Evolutionary conservation across 2,888 invertebrate genomes (phyloP).

Genomic region (Rhamnusium bicolor): DNA sequence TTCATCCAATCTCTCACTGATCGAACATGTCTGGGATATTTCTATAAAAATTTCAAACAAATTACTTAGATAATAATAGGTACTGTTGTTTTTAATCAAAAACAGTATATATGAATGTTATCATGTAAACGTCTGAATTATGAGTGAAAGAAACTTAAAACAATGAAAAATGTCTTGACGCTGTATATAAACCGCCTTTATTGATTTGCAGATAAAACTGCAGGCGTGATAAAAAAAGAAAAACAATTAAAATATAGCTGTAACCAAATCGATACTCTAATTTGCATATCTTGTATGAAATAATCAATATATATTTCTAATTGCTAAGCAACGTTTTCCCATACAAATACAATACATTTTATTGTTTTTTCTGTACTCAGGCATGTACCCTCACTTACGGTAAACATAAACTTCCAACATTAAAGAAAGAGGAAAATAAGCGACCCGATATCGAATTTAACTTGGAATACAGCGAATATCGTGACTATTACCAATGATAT

Average conservation of each 20-base stretch:
- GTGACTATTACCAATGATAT: constrained; percentile 69
- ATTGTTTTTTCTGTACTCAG: constrained; percentile 31
- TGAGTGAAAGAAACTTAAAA: no score
- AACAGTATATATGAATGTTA: no score
- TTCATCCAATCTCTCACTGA: no score
- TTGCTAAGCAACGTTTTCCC: constrained; percentile 68
- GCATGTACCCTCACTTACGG: neutral
- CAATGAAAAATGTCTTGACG: no score
- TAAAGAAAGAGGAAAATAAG: constrained; percentile 30
- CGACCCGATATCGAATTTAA: constrained; percentile 29
- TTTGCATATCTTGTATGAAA: constrained; percentile 64
- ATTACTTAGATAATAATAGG: no score
- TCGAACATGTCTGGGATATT: no score
- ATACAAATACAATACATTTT: constrained; percentile 64
- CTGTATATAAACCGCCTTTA: neutral
- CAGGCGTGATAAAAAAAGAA: constrained; percentile 35
- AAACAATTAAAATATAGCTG: constrained; percentile 50
- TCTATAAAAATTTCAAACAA: no score
- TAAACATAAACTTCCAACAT: neutral
- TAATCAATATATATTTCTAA: constrained; percentile 66
- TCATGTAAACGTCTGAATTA: no score
- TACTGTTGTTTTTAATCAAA: no score
- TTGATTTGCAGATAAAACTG: constrained; percentile 40
- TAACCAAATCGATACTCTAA: constrained; percentile 52
- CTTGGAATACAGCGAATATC: constrained; percentile 50